A percentile compares a stretch with the other conserved stretches of the same genome.
Evolutionary conservation across 2,888 invertebrate genomes (phyloP).

Genomic region (Crematogaster levior): DNA sequence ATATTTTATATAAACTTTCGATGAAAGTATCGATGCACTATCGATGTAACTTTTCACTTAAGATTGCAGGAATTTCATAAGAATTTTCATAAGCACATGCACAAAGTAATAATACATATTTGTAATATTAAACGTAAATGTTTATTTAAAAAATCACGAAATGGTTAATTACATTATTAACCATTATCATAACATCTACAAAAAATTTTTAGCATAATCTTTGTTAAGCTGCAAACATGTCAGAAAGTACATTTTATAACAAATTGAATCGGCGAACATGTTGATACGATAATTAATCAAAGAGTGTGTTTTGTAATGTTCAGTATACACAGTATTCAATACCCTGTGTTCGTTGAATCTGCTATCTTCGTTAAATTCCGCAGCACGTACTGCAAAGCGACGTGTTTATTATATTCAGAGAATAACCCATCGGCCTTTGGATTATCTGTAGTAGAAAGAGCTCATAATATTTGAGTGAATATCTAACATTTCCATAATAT

Average conservation of each 20-base stretch:
- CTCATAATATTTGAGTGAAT: conserved; percentile 27
- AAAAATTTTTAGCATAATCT: neutral
- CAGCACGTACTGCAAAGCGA: conserved; percentile 67
- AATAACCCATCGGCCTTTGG: conserved; percentile 48
- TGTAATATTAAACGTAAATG: neutral
- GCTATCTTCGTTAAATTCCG: conserved; percentile 66
- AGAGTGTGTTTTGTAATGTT: conserved; percentile 57
- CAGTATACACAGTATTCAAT: conserved; percentile 57
- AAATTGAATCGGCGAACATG: conserved; percentile 30
- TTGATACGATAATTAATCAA: conserved; percentile 58
- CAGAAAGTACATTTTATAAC: neutral
- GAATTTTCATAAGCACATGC: neutral
- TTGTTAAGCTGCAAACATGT: neutral
- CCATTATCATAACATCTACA: no score
- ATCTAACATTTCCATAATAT: conserved; percentile 38
- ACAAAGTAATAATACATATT: neutral
- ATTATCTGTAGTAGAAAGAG: conserved; percentile 31
- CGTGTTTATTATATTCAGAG: conserved; percentile 70
- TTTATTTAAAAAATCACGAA: neutral
- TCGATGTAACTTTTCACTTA: neutral
- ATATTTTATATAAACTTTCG: neutral
- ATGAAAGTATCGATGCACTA: neutral
- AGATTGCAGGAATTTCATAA: neutral
- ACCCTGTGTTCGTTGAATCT: conserved; percentile 40
- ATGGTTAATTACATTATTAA: neutral